phyloP scores from a whole-genome alignment of 1,140 invertebrate species.

The Dendrolimus punctatus region DNA sequence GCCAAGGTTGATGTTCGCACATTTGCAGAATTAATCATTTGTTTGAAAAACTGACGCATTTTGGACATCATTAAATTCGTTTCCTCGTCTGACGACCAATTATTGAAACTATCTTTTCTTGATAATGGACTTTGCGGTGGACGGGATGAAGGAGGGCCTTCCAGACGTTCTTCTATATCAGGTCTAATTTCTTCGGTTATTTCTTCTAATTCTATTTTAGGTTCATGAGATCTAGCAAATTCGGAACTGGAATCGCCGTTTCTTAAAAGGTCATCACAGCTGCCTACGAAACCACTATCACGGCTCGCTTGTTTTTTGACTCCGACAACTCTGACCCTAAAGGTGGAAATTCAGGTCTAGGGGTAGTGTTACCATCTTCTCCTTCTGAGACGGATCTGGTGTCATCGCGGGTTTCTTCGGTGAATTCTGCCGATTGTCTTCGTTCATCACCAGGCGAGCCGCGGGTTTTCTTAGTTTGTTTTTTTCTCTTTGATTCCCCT shows the following conservation, averaged over 20 bases:
- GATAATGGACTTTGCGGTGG: slow-evolving; percentile 74
- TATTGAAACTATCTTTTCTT: slow-evolving; percentile 92
- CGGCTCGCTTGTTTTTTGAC: slow-evolving; percentile 84
- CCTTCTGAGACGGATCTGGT: slow-evolving; percentile 76
- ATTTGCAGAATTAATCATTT: slow-evolving; percentile 81
- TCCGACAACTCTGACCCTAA: slow-evolving; percentile 69
- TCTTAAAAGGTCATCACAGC: slow-evolving; percentile 88
- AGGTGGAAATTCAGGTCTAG: slow-evolving; percentile 74
- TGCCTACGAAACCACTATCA: slow-evolving; percentile 90
- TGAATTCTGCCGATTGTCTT: slow-evolving; percentile 52
- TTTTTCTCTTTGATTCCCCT: slow-evolving; percentile 89
- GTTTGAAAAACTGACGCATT: slow-evolving; percentile 93
- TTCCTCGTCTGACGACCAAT: slow-evolving; percentile 94
- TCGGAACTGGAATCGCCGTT: slow-evolving; percentile 72
- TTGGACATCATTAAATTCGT: slow-evolving; percentile 96
- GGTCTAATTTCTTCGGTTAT: slow-evolving; percentile 70
- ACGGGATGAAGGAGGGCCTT: slow-evolving; percentile 46
- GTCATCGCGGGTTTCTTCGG: slow-evolving; percentile 71
- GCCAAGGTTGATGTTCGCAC: slow-evolving; percentile 73
- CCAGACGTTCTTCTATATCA: slow-evolving; percentile 59
- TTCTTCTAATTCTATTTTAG: slow-evolving; percentile 73
- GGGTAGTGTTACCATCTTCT: slow-evolving; percentile 75
- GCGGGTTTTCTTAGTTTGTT: slow-evolving; percentile 77
- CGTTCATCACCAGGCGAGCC: slow-evolving; percentile 73
- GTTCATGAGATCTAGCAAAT: slow-evolving; percentile 64